These are phyloP conservation scores for Pholis gunnellus DNA, from an alignment of 2,113 vertebrate genomes.

Conservation along the genomic window DNA sequence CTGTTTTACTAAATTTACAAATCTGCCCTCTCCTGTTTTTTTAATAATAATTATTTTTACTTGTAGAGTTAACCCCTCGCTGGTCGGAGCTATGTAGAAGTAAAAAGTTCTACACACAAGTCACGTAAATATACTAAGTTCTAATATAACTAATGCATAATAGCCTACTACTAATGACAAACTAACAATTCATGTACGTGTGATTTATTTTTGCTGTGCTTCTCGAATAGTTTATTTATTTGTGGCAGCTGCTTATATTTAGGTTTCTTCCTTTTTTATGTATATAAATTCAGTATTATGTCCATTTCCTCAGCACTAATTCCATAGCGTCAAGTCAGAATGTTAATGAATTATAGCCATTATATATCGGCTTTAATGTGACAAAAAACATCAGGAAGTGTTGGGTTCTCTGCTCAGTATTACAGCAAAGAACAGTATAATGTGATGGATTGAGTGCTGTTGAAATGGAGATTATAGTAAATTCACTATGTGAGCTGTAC, in stretches of 20 bases:
- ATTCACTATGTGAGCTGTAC: not conserved
- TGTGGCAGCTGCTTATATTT: not conserved
- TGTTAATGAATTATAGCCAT: not conserved
- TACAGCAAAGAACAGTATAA: too few relatives aligned
- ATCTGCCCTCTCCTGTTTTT: not conserved
- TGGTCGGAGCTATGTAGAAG: conserved; percentile 65
- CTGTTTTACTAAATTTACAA: not conserved
- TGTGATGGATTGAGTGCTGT: too few relatives aligned
- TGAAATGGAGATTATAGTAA: too few relatives aligned
- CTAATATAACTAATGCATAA: not conserved
- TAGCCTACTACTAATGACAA: not conserved
- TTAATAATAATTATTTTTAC: not conserved
- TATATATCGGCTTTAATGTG: not conserved
- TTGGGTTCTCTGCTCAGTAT: too few relatives aligned
- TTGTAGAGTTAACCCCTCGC: conserved; percentile 68
- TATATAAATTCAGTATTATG: not conserved
- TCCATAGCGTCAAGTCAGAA: not conserved
- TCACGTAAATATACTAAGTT: conserved; percentile 61
- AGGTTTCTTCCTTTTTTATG: not conserved
- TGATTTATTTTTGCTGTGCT: not conserved
- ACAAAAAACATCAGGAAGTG: not conserved
- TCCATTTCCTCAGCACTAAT: not conserved
- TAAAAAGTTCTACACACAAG: conserved; percentile 50
- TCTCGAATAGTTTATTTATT: not conserved
- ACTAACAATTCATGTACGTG: not conserved